phyloP scores from a whole-genome alignment of 2,113 vertebrate species.

The Entelurus aequoreus region DNA sequence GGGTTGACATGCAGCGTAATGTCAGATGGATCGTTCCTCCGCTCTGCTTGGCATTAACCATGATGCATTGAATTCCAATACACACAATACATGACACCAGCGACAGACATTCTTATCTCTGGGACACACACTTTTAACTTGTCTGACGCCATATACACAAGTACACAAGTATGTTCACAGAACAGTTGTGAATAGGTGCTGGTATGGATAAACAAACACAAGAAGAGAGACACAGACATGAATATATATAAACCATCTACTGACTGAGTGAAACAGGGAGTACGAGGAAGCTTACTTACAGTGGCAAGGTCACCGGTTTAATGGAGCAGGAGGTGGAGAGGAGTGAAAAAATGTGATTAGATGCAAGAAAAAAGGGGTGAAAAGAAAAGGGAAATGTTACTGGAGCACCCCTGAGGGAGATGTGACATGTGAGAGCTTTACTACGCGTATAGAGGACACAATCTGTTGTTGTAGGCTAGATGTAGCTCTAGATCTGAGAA shows the following conservation, averaged over 20 bases:
- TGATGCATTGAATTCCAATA: slow-evolving; percentile 49
- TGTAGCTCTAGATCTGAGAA: not conserved
- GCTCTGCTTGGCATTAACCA: slow-evolving; percentile 49
- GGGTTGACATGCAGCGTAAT: slow-evolving; percentile 47
- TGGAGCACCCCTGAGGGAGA: slow-evolving; percentile 26
- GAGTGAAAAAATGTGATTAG: slow-evolving; percentile 58
- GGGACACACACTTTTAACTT: slow-evolving; percentile 18
- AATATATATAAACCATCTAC: slow-evolving; percentile 18
- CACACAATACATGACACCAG: slow-evolving; percentile 37
- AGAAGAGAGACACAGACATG: slow-evolving; percentile 19
- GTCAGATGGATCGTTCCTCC: slow-evolving; percentile 40
- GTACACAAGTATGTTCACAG: slow-evolving; percentile 10
- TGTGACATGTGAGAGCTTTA: slow-evolving; percentile 33
- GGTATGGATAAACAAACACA: slow-evolving; percentile 14
- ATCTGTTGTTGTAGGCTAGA: not conserved
- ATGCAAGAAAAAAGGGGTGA: slow-evolving; percentile 54
- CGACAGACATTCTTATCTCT: slow-evolving; percentile 24
- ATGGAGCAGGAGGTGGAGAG: slow-evolving; percentile 61
- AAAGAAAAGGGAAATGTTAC: slow-evolving; percentile 63
- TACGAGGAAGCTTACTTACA: slow-evolving; percentile 64
- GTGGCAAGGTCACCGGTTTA: slow-evolving; percentile 54
- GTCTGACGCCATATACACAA: slow-evolving; percentile 7
- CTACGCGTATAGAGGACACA: slow-evolving; percentile 19
- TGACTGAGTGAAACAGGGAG: slow-evolving; percentile 28
- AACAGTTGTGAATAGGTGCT: slow-evolving; percentile 3